Percentiles rank a stretch among this genome's conserved stretches.
Conservation (phyloP, 2,797 vertebrate genomes). For the Nyctibius grandis region DNA sequence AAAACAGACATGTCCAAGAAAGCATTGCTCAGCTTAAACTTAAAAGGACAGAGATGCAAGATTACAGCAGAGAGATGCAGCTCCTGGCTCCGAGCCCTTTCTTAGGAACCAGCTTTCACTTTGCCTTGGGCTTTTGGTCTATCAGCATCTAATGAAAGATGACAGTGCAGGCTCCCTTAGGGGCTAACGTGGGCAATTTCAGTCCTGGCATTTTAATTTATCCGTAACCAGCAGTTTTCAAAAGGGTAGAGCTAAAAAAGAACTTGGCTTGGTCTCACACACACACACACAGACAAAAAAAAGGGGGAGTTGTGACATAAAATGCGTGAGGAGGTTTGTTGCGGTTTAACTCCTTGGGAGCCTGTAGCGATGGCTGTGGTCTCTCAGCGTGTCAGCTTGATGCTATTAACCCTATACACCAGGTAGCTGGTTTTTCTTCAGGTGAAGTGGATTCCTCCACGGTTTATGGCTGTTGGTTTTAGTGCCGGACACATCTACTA, state of each 20-base stretch:
- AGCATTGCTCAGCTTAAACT: conserved; percentile 41
- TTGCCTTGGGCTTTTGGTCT: conserved; percentile 76
- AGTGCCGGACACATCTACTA: neutral
- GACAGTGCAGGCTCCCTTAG: conserved; percentile 79
- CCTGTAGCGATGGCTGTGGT: neutral
- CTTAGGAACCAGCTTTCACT: conserved; percentile 63
- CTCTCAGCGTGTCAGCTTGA: neutral
- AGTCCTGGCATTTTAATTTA: conserved; percentile 76
- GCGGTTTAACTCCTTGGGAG: conserved; percentile 38
- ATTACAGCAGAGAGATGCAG: conserved; percentile 63
- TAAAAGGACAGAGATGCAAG: conserved; percentile 68
- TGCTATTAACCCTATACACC: neutral
- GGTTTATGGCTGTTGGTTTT: conserved; percentile 11
- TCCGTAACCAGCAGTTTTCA: conserved; percentile 67
- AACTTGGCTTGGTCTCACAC: conserved; percentile 52
- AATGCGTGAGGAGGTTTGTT: conserved; percentile 24
- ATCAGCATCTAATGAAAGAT: conserved; percentile 80
- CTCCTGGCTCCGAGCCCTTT: conserved; percentile 51
- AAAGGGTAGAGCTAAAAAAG: conserved; percentile 67
- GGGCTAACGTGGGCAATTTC: conserved; percentile 76
- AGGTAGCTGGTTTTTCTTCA: neutral
- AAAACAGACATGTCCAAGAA: conserved; percentile 57
- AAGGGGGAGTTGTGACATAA: conserved; percentile 5
- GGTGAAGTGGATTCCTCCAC: neutral
- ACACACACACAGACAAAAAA: neutral